These are phyloP conservation scores for Allolobophora icterica DNA, from an alignment of 2,888 invertebrate species.

Conservation along the genomic window DNA sequence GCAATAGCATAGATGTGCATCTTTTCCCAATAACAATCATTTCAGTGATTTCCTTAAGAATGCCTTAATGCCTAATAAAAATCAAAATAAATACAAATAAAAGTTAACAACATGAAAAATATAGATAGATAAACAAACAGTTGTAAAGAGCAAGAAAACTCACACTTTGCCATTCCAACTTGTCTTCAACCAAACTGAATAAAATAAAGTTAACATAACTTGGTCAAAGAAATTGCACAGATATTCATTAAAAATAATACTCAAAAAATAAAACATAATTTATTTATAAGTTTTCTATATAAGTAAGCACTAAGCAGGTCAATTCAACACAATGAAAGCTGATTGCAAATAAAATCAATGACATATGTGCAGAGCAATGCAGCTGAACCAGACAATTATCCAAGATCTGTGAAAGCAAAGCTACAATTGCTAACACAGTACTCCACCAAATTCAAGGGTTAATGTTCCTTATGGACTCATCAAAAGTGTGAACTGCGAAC, in stretches of 20 bases:
- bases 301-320: not conserved
- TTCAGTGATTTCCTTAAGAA: too few species aligned
- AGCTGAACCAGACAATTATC: too few species aligned
- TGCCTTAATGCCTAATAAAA: not conserved
- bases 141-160: constrained; percentile 26
- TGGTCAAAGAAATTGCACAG: not conserved
- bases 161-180: constrained; percentile 69
- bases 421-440: not conserved
- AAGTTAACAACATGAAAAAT: not conserved
- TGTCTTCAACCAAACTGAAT: constrained; percentile 60
- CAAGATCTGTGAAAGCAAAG: not conserved
- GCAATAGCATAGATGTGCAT: too few species aligned
- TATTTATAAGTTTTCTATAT: not conserved
- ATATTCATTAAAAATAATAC: not conserved
- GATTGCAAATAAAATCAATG: not conserved
- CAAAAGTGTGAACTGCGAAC: constrained; percentile 51
- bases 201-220: not conserved
- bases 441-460: not conserved
- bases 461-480: not conserved
- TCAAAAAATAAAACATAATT: not conserved
- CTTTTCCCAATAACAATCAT: too few species aligned
- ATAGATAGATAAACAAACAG: not conserved
- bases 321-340: not conserved
- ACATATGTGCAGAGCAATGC: not conserved
- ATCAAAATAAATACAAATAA: not conserved